Conservation (phyloP, 2,888 invertebrate species). For the Morpho helenor region DNA sequence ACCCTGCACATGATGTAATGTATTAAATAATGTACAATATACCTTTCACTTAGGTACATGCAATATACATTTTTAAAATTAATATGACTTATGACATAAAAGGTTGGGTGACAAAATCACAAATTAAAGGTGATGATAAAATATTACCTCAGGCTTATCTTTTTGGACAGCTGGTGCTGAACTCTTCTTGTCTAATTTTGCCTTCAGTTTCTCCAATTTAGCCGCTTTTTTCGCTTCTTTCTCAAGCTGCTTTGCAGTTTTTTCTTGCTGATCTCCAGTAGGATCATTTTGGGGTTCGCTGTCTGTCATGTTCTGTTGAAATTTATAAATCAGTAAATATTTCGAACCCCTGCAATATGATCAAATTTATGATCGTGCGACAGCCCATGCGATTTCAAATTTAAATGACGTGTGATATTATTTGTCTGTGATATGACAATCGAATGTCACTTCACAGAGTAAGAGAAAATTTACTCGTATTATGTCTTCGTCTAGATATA, state of each 20-base stretch:
- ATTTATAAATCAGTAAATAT: no score
- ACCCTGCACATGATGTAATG: constrained; percentile 38
- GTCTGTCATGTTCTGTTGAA: constrained; percentile 54
- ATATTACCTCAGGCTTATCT: constrained; percentile 80
- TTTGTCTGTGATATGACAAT: no score
- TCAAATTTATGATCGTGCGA: constrained; percentile 25
- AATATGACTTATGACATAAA: constrained; percentile 6
- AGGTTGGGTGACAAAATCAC: neutral
- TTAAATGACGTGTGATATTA: constrained; percentile 6
- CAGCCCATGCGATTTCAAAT: constrained; percentile 8
- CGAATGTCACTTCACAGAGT: no score
- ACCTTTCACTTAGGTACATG: constrained; percentile 42
- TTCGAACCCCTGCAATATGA: no score
- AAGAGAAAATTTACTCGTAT: no score
- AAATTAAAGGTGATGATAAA: neutral
- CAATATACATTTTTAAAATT: constrained; percentile 3
- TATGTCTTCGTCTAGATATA: no score
- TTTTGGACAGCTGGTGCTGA: constrained; percentile 80
- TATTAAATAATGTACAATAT: constrained; percentile 34
- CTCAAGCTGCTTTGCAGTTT: constrained; percentile 94
- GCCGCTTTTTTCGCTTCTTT: constrained; percentile 97
- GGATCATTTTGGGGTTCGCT: constrained; percentile 49
- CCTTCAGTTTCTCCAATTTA: constrained; percentile 96
- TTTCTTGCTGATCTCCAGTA: constrained; percentile 80
- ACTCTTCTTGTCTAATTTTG: constrained; percentile 91